Evolutionary conservation across 1,140 invertebrate species (phyloP).

Genomic region (Cheumatopsyche charites): DNA sequence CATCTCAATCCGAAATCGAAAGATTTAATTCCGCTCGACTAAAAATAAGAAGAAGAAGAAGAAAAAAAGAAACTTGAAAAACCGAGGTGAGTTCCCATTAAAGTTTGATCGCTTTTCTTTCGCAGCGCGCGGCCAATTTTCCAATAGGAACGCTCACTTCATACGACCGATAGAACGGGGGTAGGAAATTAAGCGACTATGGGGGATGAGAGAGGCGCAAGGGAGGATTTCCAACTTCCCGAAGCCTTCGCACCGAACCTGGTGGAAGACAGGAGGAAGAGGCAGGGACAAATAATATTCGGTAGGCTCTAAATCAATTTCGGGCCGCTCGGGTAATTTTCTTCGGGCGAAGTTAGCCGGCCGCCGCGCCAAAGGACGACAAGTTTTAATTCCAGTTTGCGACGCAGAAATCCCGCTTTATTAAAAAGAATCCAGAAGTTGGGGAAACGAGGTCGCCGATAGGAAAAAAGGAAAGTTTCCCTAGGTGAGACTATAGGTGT

Average conservation of each 20-base stretch:
- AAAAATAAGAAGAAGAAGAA: no score
- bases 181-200: no score
- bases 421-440: slow-evolving; percentile 46
- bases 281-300: slow-evolving; percentile 43
- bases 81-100: neutral
- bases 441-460: slow-evolving; percentile 28
- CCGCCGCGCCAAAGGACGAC: slow-evolving; percentile 32
- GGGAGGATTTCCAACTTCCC: no score
- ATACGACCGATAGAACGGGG: neutral
- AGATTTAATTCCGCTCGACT: no score
- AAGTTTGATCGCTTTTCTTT: slow-evolving; percentile 32
- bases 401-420: slow-evolving; percentile 42
- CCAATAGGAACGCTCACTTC: slow-evolving; percentile 40
- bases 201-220: no score
- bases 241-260: no score
- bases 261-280: no score
- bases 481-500: no score
- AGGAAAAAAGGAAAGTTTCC: neutral
- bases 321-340: slow-evolving; percentile 30
- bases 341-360: slow-evolving; percentile 15
- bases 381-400: slow-evolving; percentile 47
- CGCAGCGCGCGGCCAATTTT: slow-evolving; percentile 38
- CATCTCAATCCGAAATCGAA: slow-evolving; percentile 8
- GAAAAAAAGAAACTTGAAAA: neutral
- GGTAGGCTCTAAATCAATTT: slow-evolving; percentile 47